These are phyloP conservation scores for Sebastes taczanowskii DNA, from an alignment of 2,797 vertebrate species.

Conservation along the genomic window DNA sequence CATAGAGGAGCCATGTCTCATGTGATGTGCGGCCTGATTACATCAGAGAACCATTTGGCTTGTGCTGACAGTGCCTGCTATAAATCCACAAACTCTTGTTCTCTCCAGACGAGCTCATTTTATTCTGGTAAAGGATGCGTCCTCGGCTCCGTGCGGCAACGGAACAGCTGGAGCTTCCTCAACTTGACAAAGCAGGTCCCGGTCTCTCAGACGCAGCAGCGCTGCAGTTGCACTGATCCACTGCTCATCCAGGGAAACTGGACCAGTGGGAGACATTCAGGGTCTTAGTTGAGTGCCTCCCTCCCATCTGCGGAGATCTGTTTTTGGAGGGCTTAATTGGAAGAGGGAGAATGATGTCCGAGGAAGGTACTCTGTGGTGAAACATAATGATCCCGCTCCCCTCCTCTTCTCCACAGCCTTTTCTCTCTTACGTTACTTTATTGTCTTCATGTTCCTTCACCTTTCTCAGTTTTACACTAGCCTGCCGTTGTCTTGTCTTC, in stretches of 20 bases:
- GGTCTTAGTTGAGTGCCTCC: conserved; percentile 67
- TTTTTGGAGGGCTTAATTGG: conserved; percentile 78
- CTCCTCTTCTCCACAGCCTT: conserved; percentile 23
- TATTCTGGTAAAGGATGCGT: conserved; percentile 53
- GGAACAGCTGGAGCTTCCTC: conserved; percentile 66
- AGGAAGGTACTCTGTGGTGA: conserved; percentile 50
- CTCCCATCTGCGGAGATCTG: conserved; percentile 59
- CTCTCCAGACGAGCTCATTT: conserved; percentile 57
- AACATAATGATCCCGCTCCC: conserved; percentile 59
- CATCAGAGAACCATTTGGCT: conserved; percentile 51
- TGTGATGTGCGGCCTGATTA: conserved; percentile 39
- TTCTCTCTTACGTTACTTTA: conserved; percentile 17
- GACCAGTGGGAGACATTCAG: conserved; percentile 75
- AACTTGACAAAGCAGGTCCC: conserved; percentile 56
- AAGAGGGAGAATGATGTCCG: conserved; percentile 64
- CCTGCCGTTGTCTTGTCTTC: not conserved
- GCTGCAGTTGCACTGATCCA: conserved; percentile 60
- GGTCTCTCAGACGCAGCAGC: conserved; percentile 41
- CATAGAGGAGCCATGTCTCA: conserved; percentile 10
- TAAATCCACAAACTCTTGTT: conserved; percentile 56
- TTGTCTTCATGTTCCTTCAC: conserved; percentile 26
- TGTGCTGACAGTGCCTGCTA: conserved; percentile 36
- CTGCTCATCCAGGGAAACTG: conserved; percentile 77
- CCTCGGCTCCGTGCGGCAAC: conserved; percentile 48
- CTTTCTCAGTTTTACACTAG: not conserved